Evolutionary conservation across 2,888 invertebrate species (phyloP), one percentile per base, ranked within the genome.

Genomic region (Aspidiotus destructor): DNA sequence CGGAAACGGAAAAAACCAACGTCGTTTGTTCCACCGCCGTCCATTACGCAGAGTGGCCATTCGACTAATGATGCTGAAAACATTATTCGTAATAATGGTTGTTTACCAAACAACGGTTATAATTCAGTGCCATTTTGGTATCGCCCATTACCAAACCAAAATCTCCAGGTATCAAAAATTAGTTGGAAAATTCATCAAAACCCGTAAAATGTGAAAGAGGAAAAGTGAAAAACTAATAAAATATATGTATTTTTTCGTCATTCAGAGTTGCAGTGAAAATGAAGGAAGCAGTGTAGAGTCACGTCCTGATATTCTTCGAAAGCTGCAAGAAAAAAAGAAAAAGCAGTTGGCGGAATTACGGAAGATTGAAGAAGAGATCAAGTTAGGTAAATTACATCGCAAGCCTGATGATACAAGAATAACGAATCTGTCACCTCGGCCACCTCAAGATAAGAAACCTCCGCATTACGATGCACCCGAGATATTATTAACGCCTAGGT

Each of bases 1-100:
- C 81, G 91, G 40, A 92, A 92, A 76, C 92, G 92, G 79, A 92
- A 92, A 77, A 92, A 91, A 77, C 91, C 92, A n/a, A 90, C 91
- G 0, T 85, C 86, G 0, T 91, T 92, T 77, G 86, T 92, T 6
- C 91, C 91, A 0, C 90, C 90, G 0, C 85, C 86, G 0, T 79
- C 78, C 13, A 72, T 74, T 13, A 72, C 71, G 8, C 68, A 72
- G 8, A 68, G 63, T 16, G 72, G 72, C 10, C 63, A 71, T 6
- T 72, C 72, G 60, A 72, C 71, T 40, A 72, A 71, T 61, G 54
- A 58, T 40, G 40, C 54, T 16, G 64, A 44, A 16, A 44, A 17
- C n/a, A 60, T 53, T 42, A 28, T 16, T 8, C 9, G 17, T 16
- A 16, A 41, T 13, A 65, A 65, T 15, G 57, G 57, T 7, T 13